A percentile compares a stretch with the other conserved stretches of the same genome.
phyloP scores from a whole-genome alignment of 2,113 vertebrate species.

The Python bivittatus region DNA sequence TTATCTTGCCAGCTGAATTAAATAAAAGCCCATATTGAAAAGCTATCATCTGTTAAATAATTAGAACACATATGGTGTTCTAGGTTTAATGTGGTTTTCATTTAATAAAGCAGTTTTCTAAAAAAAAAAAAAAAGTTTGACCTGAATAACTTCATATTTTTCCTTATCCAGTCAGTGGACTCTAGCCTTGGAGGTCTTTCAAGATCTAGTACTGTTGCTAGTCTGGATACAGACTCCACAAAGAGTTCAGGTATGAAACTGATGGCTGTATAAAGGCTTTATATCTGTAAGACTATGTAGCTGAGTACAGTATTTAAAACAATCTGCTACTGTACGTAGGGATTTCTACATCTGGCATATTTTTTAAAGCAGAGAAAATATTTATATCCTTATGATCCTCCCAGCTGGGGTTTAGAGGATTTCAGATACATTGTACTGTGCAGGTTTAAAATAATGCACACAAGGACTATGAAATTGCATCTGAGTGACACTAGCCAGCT shows the following conservation, averaged over 20 bases:
- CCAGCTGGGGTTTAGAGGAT: neutral
- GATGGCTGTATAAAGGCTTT: neutral
- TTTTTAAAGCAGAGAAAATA: neutral
- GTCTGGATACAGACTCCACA: constrained; percentile 95
- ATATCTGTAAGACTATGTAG: neutral
- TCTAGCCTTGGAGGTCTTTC: constrained; percentile 98
- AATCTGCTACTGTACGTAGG: neutral
- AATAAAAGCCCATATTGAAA: neutral
- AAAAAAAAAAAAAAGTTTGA: neutral
- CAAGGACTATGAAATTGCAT: neutral
- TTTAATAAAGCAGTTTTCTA: neutral
- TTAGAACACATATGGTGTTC: neutral
- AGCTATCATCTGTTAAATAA: neutral
- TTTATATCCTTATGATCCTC: neutral
- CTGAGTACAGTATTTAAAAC: neutral
- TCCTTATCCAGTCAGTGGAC: constrained; percentile 87
- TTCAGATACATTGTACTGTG: neutral
- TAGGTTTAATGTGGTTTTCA: neutral
- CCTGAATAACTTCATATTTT: constrained; percentile 19
- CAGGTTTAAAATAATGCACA: neutral
- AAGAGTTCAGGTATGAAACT: constrained; percentile 89
- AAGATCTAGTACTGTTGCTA: constrained; percentile 96
- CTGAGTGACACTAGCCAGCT: neutral
- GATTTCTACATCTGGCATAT: neutral
- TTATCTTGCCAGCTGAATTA: neutral